phyloP scores from a whole-genome alignment of 1,140 invertebrate genomes.

The Bombus haemorrhoidalis region DNA sequence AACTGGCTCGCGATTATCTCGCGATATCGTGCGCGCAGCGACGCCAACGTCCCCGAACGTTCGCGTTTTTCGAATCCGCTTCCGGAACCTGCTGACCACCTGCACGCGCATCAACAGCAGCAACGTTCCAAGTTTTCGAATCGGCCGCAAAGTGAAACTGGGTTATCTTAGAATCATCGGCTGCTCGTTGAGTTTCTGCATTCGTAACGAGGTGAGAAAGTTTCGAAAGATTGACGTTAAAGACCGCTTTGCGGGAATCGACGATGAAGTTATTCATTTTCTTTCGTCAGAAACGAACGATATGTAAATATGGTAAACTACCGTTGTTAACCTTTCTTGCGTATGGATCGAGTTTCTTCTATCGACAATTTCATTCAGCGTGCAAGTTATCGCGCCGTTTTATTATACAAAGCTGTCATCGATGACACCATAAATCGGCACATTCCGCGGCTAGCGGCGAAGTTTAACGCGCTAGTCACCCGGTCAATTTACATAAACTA shows the following conservation, averaged over 20 bases:
- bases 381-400: neutral
- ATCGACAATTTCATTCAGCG: neutral
- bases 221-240: neutral
- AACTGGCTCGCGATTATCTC: conserved; percentile 46
- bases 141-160: neutral
- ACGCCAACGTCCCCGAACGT: neutral
- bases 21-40: neutral
- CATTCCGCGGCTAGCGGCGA: neutral
- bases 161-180: neutral
- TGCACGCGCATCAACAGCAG: neutral
- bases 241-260: neutral
- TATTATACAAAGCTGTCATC: neutral
- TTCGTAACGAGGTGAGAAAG: neutral
- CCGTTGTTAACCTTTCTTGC: neutral
- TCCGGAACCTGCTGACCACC: neutral
- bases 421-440: conserved; percentile 32
- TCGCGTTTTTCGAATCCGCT: neutral
- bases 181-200: neutral
- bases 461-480: conserved; percentile 20
- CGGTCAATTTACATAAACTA: conserved; percentile 54
- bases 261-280: neutral
- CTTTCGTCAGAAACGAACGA: neutral
- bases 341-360: no score
- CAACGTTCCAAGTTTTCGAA: neutral
- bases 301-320: neutral